Conservation (phyloP, 1,140 invertebrate species). For the Meloidogyne exigua region DNA sequence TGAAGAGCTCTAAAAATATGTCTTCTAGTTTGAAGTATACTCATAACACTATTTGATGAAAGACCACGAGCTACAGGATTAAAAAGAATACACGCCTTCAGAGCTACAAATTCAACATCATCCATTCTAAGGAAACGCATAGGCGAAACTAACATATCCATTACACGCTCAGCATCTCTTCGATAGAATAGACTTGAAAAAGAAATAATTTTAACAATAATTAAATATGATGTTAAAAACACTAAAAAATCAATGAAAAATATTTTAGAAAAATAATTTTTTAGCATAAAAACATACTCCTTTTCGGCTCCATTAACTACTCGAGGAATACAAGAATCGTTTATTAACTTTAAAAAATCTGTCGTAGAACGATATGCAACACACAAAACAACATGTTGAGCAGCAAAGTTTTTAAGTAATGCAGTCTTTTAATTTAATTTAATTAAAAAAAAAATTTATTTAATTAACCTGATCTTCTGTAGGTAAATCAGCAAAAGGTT, state of each 20-base stretch:
- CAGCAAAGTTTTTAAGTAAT: conserved; percentile 61
- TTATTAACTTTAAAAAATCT: conserved; percentile 55
- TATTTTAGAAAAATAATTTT: background rate
- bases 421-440: conserved; percentile 40
- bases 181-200: conserved; percentile 21
- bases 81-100: conserved; percentile 63
- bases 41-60: conserved; percentile 50
- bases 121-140: conserved; percentile 62
- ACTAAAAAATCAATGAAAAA: background rate
- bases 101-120: conserved; percentile 59
- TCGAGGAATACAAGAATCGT: conserved; percentile 59
- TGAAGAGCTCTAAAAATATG: conserved; percentile 55
- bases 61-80: conserved; percentile 59
- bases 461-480: conserved; percentile 56
- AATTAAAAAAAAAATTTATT: conserved; percentile 4
- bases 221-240: too few species aligned
- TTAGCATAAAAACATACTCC: conserved; percentile 30
- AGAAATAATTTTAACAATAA: background rate
- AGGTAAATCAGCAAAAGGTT: conserved; percentile 56
- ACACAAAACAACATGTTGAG: conserved; percentile 61
- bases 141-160: conserved; percentile 61
- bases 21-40: conserved; percentile 55
- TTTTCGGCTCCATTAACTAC: conserved; percentile 41
- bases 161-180: conserved; percentile 43
- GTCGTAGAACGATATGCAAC: conserved; percentile 59